Base-by-base conservation (phyloP, 2,797 vertebrate species). In the Notoglanidium macrostoma region DNA sequence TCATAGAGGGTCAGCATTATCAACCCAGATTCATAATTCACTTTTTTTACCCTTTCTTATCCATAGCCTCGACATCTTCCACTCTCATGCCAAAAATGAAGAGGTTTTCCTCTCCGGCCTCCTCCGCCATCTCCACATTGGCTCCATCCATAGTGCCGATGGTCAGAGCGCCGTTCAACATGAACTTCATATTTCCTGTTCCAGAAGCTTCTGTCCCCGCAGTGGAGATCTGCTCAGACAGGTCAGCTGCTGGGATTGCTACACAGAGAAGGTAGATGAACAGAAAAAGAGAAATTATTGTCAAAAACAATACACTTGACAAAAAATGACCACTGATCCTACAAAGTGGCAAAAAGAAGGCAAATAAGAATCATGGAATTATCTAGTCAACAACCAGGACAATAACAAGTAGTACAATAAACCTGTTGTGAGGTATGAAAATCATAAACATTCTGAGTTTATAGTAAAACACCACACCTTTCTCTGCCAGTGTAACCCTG, bases 101-200 rank as follows among this genome's bases (percentile, higher is more conserved):
- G 88, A 98, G 94, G 92, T 98, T 98, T 74, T 96, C 95, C 90
- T 97, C 95, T 35, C 97, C 96, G 0, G 97, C 97, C 89, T 98
- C 97, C 90, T 98, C 97, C 0, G 97, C 97, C 97, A 98, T 98
- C 90, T 98, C 97, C 89, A 98, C 97, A 0, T 98, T 98, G 91
- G 97, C 97, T 0, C 97, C 80, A 82, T 82, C 80, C 80, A 82
- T 82, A 82, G 97, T 98, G 87, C 97, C 97, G 0, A 98, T 98
- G 88, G 97, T 98, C 89, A 98, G 96, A 0, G 97, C 97, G 0
- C 97, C 97, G 0, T 98, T 98, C 88, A 98, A 92, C 97, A 98
- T 98, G 93, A 98, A 98, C 93, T 98, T 98, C 97, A 98, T 98
- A 95, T 98, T 98, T 40, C 97, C 97, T 0, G 97, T 98, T 85